Evolutionary conservation across 2,888 invertebrate species (phyloP).

Genomic region (Philopedon plagiatum): DNA sequence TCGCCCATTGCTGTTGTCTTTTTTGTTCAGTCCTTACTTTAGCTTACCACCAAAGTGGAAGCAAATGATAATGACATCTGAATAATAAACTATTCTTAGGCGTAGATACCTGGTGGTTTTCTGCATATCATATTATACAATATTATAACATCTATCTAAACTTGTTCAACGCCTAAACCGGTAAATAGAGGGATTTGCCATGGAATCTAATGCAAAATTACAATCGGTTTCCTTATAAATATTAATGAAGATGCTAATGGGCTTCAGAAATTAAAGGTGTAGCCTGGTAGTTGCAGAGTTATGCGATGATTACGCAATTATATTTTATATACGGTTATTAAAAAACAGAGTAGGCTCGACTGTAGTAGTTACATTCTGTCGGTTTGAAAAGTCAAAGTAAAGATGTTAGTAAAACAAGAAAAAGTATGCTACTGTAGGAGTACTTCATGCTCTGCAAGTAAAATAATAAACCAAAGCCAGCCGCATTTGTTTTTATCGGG

Average conservation of each 20-base stretch:
- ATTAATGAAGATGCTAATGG: constrained; percentile 30
- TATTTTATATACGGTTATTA: neutral
- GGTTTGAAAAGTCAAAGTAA: no score
- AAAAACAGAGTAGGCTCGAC: no score
- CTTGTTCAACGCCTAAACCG: constrained; percentile 3
- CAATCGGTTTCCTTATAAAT: constrained; percentile 31
- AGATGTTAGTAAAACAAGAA: no score
- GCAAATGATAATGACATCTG: no score
- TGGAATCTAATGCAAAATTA: constrained; percentile 1
- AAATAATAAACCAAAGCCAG: no score
- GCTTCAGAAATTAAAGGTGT: constrained; percentile 21
- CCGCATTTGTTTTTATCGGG: no score
- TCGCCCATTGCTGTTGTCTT: no score
- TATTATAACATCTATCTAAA: constrained; percentile 1
- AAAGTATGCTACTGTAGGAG: no score
- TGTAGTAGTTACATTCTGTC: no score
- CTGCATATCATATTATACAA: constrained; percentile 10
- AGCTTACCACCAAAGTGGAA: no score
- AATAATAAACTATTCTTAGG: neutral
- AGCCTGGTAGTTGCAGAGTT: constrained; percentile 14
- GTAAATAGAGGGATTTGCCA: constrained; percentile 13
- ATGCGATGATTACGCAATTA: constrained; percentile 15
- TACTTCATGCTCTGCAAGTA: no score
- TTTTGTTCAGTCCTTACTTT: no score
- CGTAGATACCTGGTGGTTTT: neutral